Base-by-base conservation (phyloP, 2,888 invertebrate genomes). In the Drosophila macrothrix region DNA sequence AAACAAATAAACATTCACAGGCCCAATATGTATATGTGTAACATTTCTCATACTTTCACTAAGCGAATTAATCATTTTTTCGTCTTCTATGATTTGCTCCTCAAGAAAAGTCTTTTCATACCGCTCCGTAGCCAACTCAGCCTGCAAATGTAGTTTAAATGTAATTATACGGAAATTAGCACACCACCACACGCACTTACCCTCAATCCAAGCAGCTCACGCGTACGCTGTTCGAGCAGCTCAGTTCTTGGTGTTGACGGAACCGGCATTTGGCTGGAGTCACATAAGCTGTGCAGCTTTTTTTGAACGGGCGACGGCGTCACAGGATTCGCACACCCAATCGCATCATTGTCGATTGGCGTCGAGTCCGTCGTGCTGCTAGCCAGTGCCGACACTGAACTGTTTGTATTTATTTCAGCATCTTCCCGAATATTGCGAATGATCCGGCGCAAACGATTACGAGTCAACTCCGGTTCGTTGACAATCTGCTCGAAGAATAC, bases 51-150 rank as follows among this genome's bases (percentile, higher is more conserved):
- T 64, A 87, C 87, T 83, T 62, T 55, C 73, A 19, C 19, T 62
- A 0, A 88, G 64, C 2, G 71, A 49, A 16, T 70, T 61, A 0
- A 88, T 81, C 0, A 64, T 78, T 6, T 90, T 87, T 33, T 93
- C 91, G 67, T 88, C 87, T 58, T 92, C 90, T 52, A 87, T 80
- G 1, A 92, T 77, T 76, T 93, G 91, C 14, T 90, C 80, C 68
- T 93, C 93, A 0, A 93, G 61, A 0, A 91, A 67, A 9, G 79
- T 84, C 39, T 91, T 93, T 29, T 93, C 93, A 77, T 93, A 93
- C 1, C 88, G 80, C 58, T 93, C 92, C 1, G 92, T 91, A 52
- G 92, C 93, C 28, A 93, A 73, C 78, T 85, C 84, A 6, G 92
- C 92, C 90, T 93, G 37, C 1, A 63, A 43, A n/a, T 56, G 41